Conservation (phyloP, 2,797 vertebrate species). For the Threskiornis aethiopicus region DNA sequence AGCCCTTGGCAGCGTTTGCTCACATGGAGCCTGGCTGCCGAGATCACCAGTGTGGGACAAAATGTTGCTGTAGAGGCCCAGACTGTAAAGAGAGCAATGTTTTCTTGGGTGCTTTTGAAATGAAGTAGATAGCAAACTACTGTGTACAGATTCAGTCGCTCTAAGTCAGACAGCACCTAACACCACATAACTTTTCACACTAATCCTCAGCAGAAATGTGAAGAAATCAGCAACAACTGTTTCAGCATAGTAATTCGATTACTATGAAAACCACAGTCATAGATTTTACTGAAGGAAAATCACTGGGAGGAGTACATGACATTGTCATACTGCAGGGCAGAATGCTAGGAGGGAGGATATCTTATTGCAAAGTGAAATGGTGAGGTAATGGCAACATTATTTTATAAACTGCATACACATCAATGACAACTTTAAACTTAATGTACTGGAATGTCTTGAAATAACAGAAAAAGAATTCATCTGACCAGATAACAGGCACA, state of each 20-base stretch:
- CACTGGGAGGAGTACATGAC: not conserved
- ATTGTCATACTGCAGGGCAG: not conserved
- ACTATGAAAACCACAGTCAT: not conserved
- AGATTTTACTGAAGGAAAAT: not conserved
- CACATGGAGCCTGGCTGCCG: not conserved
- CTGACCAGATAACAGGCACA: constrained; percentile 60
- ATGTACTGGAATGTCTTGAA: constrained; percentile 22
- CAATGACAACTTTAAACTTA: not conserved
- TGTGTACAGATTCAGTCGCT: not conserved
- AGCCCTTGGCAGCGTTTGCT: not conserved
- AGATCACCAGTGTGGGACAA: not conserved
- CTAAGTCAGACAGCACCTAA: not conserved
- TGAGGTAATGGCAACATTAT: constrained; percentile 29
- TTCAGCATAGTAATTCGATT: not conserved
- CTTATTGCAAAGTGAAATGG: not conserved
- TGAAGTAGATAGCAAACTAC: not conserved
- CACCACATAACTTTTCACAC: not conserved
- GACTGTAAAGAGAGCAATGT: not conserved
- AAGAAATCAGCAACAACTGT: not conserved
- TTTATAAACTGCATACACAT: not conserved
- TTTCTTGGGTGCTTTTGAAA: not conserved
- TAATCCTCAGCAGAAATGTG: not conserved
- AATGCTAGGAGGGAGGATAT: not conserved
- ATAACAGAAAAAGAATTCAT: constrained; percentile 40
- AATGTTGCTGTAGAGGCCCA: not conserved